Evolutionary conservation across 2,888 invertebrate species (phyloP).

Genomic region (Orthosia incerta): DNA sequence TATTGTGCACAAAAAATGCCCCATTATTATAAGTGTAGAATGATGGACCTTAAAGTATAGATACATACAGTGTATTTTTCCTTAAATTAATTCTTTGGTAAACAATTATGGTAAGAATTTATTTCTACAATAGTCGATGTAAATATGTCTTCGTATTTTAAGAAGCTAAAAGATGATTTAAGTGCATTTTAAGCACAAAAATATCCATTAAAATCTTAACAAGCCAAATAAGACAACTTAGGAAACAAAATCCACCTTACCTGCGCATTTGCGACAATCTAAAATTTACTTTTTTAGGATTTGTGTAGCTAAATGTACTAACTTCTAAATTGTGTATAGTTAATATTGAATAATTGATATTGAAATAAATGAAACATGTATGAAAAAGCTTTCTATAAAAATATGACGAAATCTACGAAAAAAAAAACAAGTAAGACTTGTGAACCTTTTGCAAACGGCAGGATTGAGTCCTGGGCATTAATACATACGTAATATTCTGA

Average conservation of each 20-base stretch:
- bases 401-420: constrained; percentile 1
- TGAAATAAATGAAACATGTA: constrained; percentile 15
- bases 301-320: constrained; percentile 32
- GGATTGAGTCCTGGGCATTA: neutral
- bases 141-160: neutral
- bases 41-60: neutral
- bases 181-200: neutral
- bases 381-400: constrained; percentile 2
- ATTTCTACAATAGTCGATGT: neutral
- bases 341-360: constrained; percentile 3
- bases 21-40: constrained; percentile 33
- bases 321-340: constrained; percentile 20
- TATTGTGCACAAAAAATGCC: constrained; percentile 46
- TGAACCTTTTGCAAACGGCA: constrained; percentile 9
- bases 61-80: constrained; percentile 13
- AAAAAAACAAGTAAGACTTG: neutral
- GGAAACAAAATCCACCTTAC: constrained; percentile 1
- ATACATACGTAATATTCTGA: neutral
- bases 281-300: constrained; percentile 7
- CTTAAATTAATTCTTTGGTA: constrained; percentile 10
- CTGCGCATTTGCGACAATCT: neutral
- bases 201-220: neutral
- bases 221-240: neutral
- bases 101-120: neutral
- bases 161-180: neutral